Conservation (phyloP, 1,140 invertebrate genomes). For the Euwallacea fornicatus region DNA sequence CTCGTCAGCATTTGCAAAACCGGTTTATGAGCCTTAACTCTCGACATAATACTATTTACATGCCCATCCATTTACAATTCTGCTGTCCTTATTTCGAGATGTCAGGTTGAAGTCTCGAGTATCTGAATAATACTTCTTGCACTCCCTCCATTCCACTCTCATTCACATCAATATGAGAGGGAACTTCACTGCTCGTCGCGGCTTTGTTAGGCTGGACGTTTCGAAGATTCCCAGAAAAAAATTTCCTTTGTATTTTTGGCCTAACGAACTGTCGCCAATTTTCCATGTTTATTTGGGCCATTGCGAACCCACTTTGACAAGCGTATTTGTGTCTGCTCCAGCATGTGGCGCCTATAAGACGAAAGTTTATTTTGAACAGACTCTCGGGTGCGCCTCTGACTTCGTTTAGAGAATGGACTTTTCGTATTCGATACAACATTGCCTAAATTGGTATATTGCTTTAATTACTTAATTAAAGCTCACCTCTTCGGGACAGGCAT, state of each 20-base stretch:
- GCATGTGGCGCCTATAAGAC: neutral
- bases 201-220: neutral
- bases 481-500: neutral
- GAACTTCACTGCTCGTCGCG: no score
- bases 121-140: no score
- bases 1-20: no score
- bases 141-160: neutral
- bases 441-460: neutral
- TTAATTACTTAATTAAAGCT: neutral
- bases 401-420: neutral
- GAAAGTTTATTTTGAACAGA: neutral
- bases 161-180: neutral
- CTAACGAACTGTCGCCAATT: slow-evolving; percentile 4
- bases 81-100: no score
- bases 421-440: neutral
- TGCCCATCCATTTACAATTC: no score
- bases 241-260: neutral
- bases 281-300: slow-evolving; percentile 5
- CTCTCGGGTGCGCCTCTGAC: neutral
- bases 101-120: no score
- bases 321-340: neutral
- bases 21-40: no score
- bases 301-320: neutral
- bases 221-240: neutral
- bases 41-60: no score